Evolutionary conservation across 2,113 vertebrate genomes (phyloP).

Genomic region (Montifringilla adamsi): DNA sequence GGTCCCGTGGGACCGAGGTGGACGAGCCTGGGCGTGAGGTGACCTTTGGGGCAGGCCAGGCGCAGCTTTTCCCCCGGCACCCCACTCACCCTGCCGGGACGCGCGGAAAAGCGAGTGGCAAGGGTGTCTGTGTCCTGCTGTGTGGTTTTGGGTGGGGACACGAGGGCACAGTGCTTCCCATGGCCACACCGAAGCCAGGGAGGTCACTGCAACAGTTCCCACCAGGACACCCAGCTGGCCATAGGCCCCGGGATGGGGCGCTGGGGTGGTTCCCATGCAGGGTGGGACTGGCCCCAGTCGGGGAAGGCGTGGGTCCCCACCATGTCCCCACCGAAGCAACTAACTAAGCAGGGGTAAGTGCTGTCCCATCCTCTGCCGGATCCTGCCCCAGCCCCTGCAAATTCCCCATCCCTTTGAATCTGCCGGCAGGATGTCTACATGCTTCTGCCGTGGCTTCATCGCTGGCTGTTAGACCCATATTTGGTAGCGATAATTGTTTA

Average conservation of each 20-base stretch:
- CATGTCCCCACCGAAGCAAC: not conserved
- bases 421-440: slow-evolving; percentile 50
- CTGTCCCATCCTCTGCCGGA: not conserved
- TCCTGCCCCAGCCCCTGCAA: not conserved
- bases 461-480: slow-evolving; percentile 59
- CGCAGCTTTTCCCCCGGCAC: no score
- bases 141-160: not conserved
- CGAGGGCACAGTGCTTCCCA: not conserved
- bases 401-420: slow-evolving; percentile 21
- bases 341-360: not conserved
- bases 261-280: not conserved
- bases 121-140: not conserved
- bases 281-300: fast-evolving
- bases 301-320: not conserved
- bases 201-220: not conserved
- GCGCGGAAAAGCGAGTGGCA: not conserved
- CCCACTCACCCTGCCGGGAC: not conserved
- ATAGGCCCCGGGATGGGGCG: not conserved
- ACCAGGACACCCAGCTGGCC: not conserved
- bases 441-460: slow-evolving; percentile 47
- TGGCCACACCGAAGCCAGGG: not conserved
- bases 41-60: no score
- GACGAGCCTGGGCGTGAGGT: no score
- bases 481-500: slow-evolving; percentile 67
- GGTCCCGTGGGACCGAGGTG: not conserved